Conservation (phyloP, 2,797 vertebrate species). For the Bovichtus diacanthus region DNA sequence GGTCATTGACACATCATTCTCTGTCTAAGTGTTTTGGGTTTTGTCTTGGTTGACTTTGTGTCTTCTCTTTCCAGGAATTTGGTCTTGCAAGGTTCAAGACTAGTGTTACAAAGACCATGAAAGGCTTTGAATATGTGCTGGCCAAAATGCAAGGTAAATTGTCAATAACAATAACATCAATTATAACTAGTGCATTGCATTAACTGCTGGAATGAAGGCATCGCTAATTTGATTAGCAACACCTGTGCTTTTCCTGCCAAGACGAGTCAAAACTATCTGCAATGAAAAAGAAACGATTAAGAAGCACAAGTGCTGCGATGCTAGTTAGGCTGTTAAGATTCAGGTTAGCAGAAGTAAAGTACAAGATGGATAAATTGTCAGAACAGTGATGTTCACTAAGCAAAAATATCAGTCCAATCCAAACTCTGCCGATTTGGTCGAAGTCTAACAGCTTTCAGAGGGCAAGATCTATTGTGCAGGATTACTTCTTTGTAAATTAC, state of each 20-base stretch:
- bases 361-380: neutral
- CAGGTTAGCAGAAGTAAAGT: neutral
- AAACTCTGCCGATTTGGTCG: neutral
- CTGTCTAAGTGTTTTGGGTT: neutral
- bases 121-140: slow-evolving; percentile 94
- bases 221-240: neutral
- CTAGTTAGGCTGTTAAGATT: neutral
- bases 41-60: slow-evolving; percentile 17
- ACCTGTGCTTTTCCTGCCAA: neutral
- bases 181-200: neutral
- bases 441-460: neutral
- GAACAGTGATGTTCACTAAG: neutral
- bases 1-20: slow-evolving; percentile 20
- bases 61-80: slow-evolving; percentile 89
- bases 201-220: neutral
- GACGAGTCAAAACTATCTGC: neutral
- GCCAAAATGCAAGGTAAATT: slow-evolving; percentile 94
- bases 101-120: slow-evolving; percentile 95
- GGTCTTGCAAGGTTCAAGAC: slow-evolving; percentile 96
- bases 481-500: neutral
- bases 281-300: neutral
- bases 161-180: neutral
- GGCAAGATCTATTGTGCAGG: too few species aligned
- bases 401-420: neutral
- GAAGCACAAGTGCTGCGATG: neutral